Percentiles rank a stretch among this genome's conserved stretches.
Evolutionary conservation across 2,113 vertebrate species (phyloP).

Genomic region (Aix galericulata): DNA sequence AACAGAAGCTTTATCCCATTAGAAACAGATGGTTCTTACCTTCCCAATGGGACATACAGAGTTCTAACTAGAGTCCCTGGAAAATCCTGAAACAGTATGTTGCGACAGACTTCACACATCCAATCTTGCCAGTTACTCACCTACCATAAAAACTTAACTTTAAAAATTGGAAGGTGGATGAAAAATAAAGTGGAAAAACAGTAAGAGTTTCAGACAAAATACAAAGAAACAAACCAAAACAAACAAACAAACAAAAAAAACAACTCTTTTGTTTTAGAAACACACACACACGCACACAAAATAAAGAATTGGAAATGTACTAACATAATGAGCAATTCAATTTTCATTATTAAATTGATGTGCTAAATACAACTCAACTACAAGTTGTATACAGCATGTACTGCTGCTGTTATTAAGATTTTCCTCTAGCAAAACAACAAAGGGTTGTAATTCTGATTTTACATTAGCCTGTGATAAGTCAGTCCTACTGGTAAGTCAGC

Average conservation of each 20-base stretch:
- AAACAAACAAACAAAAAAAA: neutral
- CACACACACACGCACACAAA: neutral
- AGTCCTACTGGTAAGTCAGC: neutral
- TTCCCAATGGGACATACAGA: neutral
- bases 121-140: neutral
- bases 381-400: neutral
- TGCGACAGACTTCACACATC: conserved; percentile 28
- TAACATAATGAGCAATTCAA: neutral
- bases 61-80: neutral
- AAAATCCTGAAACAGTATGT: neutral
- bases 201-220: neutral
- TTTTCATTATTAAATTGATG: neutral
- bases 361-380: neutral
- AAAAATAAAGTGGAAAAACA: neutral
- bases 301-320: neutral
- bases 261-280: neutral
- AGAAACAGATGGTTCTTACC: conserved; percentile 40
- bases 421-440: neutral
- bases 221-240: no score
- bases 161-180: neutral
- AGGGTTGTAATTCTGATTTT: neutral
- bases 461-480: neutral
- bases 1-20: conserved; percentile 46
- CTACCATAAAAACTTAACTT: neutral
- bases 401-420: neutral